Evolutionary conservation across 2,888 invertebrate species (phyloP).

Genomic region (Lasioglossum lativentre): DNA sequence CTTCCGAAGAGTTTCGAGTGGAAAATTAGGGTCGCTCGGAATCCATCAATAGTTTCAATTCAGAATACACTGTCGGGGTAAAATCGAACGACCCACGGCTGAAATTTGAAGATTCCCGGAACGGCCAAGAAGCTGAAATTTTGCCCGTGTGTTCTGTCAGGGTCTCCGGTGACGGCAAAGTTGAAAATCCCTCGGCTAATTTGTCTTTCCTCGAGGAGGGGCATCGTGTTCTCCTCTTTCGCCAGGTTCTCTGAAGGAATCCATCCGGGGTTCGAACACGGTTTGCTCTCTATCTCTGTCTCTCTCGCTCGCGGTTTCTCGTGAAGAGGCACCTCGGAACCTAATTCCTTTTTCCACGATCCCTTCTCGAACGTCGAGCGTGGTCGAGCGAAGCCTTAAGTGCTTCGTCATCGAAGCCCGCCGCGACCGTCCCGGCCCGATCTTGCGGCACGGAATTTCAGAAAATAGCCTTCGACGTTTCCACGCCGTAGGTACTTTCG

Average conservation of each 20-base stretch:
- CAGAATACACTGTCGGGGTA: background rate
- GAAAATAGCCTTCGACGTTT: constrained; percentile 11
- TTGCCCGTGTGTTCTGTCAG: background rate
- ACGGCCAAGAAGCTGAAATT: background rate
- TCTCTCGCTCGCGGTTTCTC: background rate
- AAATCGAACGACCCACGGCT: background rate
- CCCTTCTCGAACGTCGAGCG: constrained; percentile 15
- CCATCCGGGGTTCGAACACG: background rate
- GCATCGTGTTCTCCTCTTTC: background rate
- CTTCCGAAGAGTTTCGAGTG: background rate
- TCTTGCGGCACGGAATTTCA: constrained; percentile 8
- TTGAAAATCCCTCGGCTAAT: background rate
- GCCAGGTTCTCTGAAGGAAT: background rate
- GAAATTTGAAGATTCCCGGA: background rate
- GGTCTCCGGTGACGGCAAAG: background rate
- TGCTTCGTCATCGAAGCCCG: constrained; percentile 30
- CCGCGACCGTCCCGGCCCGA: background rate
- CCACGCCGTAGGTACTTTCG: background rate
- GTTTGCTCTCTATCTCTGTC: background rate
- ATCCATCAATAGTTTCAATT: background rate
- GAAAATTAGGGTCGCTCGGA: background rate
- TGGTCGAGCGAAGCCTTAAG: constrained; percentile 29
- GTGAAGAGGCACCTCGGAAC: background rate
- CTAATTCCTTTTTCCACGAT: constrained; percentile 18
- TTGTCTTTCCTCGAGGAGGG: background rate